A percentile compares a stretch with the other conserved stretches of the same genome.
These are phyloP conservation scores for human (Homo sapiens) DNA, from an alignment of 2,113 vertebrate genomes.

Conservation along the genomic window DNA sequence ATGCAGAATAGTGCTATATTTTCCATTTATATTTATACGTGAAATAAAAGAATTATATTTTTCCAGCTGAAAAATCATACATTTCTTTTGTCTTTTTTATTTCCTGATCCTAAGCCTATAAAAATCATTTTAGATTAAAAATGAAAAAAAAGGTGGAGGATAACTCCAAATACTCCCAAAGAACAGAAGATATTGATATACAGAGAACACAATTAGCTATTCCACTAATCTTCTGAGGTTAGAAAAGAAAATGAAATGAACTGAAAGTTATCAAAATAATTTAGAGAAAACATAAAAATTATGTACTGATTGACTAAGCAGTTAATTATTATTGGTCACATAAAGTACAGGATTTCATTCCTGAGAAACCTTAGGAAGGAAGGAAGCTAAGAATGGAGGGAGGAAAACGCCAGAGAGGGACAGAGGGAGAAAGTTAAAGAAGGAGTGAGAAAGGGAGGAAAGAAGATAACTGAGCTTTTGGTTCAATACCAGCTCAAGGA, in stretches of 20 bases:
- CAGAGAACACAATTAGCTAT: background rate
- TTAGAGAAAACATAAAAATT: slow-evolving; percentile 14
- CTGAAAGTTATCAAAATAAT: slow-evolving; percentile 23
- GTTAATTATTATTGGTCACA: background rate
- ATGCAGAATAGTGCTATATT: background rate
- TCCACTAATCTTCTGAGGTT: background rate
- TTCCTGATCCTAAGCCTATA: background rate
- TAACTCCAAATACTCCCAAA: background rate
- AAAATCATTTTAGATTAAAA: background rate
- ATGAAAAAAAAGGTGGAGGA: background rate
- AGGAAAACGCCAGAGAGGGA: background rate
- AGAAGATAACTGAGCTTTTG: background rate
- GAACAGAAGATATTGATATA: background rate
- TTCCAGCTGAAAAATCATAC: background rate
- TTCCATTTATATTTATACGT: background rate
- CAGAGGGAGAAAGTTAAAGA: background rate
- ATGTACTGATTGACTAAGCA: background rate
- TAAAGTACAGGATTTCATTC: background rate
- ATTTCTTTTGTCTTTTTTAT: background rate
- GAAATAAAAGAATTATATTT: slow-evolving; percentile 56
- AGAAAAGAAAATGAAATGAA: slow-evolving; percentile 3
- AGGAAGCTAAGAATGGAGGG: background rate
- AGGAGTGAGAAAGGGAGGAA: background rate
- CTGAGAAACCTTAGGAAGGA: background rate
- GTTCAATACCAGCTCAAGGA: background rate